Evolutionary conservation across 1,140 invertebrate genomes (phyloP).

Genomic region (Littorina saxatilis): DNA sequence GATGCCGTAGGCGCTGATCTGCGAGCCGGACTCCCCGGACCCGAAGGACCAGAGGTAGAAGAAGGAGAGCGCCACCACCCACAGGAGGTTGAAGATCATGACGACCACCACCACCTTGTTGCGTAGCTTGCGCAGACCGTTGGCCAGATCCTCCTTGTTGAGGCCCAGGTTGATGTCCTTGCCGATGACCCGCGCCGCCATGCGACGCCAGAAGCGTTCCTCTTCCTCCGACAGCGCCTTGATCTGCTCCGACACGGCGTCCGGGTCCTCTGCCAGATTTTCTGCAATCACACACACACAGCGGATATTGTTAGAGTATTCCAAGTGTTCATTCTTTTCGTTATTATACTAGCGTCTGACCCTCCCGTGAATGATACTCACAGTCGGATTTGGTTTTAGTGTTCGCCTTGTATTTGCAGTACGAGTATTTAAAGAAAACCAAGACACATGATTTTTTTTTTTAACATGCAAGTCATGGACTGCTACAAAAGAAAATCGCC

Average conservation of each 20-base stretch:
- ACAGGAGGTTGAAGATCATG: slow-evolving; percentile 47
- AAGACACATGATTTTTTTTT: too few species aligned
- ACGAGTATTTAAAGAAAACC: too few species aligned
- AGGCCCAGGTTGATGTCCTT: slow-evolving; percentile 46
- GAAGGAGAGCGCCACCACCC: slow-evolving; percentile 45
- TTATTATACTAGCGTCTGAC: too few species aligned
- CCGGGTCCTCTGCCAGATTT: slow-evolving; percentile 25
- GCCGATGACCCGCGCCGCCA: slow-evolving; percentile 44
- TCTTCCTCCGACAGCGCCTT: slow-evolving; percentile 41
- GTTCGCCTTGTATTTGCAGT: not conserved
- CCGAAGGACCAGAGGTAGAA: slow-evolving; percentile 45
- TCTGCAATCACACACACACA: not conserved
- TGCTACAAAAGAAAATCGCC: too few species aligned
- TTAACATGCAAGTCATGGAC: too few species aligned
- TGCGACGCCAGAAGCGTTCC: slow-evolving; percentile 48
- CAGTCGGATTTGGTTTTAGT: too few species aligned
- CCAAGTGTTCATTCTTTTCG: too few species aligned
- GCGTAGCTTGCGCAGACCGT: slow-evolving; percentile 42
- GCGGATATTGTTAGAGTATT: too few species aligned
- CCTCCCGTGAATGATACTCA: too few species aligned
- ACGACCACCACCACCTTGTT: slow-evolving; percentile 38
- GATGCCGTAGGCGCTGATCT: slow-evolving; percentile 51
- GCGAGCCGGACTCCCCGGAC: not conserved
- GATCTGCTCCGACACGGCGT: slow-evolving; percentile 33
- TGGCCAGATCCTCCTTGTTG: slow-evolving; percentile 36